Evolutionary conservation across 2,888 invertebrate species (phyloP), one percentile per base, ranked within the genome.

Genomic region (Cyrtodaria siliqua): DNA sequence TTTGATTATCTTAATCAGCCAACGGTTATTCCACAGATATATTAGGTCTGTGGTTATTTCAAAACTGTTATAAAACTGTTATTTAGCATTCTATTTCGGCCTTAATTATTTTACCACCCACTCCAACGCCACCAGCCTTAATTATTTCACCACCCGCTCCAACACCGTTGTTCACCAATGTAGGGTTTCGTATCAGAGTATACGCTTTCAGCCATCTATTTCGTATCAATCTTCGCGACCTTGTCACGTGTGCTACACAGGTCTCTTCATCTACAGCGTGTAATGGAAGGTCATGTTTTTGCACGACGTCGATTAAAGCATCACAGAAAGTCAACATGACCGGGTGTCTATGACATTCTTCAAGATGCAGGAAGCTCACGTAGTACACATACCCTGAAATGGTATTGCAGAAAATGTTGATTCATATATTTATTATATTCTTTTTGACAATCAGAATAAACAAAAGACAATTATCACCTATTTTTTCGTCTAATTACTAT

Each of bases 301-400:
- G 60, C 27, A 29, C 44, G 8, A 14, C 47, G 42, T 75, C 71
- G 4, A 72, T 23, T n/a, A 84, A 40, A 26, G 63, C 66, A 53
- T 84, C 80, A 71, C 82, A 84, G 63, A 79, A 84, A 9, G 77
- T 77, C 4, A 84, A 66, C 24, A 82, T 27, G n/a, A 84, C 84
- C 1, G 84, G 84, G 16, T 84, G 84, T 16, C 80, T 68, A 42
- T 84, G 84, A n/a, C 64, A 73, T 29, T 78, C 67, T 24, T 84
- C 84, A 1, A 84, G 59, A 50, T 79, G 72, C 18, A 84, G 69
- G 24, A 81, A 82, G 59, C 79, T 81, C 24, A 82, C 52, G 63
- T 79, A 84, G 16, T 74, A 71, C 64, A 79, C 68, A 26, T 82
- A 82, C 23, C 82, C 84, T 84, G 69, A 42, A 73, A 78, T n/a